phyloP scores from a whole-genome alignment of 2,113 vertebrate genomes.

The Tyto alba region DNA sequence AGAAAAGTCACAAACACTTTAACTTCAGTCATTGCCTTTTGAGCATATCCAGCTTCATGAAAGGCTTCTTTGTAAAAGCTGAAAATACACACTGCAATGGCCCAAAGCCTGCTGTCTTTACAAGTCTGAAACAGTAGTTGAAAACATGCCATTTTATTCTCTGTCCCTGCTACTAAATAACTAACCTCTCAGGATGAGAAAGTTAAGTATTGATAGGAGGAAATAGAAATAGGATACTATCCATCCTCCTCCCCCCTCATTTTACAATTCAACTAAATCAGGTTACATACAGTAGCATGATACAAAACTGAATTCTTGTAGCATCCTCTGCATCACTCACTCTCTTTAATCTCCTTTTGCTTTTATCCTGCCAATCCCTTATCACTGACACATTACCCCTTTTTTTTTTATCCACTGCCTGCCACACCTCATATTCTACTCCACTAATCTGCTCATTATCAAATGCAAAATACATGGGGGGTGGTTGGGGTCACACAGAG shows the following conservation, averaged over 20 bases:
- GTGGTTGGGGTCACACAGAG: no score
- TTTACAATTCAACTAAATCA: neutral
- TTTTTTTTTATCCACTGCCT: neutral
- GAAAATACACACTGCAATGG: neutral
- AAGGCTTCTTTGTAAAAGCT: neutral
- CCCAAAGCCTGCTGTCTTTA: neutral
- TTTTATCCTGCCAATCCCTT: neutral
- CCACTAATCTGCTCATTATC: neutral
- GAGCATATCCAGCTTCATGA: neutral
- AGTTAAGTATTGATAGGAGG: neutral
- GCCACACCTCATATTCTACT: neutral
- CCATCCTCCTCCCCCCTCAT: neutral
- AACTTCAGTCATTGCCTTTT: neutral
- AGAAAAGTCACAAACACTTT: neutral
- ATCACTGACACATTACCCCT: neutral
- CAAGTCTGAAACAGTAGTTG: neutral
- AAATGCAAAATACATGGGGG: neutral
- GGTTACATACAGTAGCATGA: neutral
- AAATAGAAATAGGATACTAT: neutral
- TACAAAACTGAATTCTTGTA: neutral
- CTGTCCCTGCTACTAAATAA: neutral
- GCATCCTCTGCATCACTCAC: neutral
- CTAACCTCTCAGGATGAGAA: neutral
- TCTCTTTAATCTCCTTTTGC: neutral
- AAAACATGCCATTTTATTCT: neutral